A percentile compares a stretch with the other conserved stretches of the same genome.
Evolutionary conservation across 1,140 invertebrate genomes (phyloP).

Genomic region (Drosophila sulfurigaster): DNA sequence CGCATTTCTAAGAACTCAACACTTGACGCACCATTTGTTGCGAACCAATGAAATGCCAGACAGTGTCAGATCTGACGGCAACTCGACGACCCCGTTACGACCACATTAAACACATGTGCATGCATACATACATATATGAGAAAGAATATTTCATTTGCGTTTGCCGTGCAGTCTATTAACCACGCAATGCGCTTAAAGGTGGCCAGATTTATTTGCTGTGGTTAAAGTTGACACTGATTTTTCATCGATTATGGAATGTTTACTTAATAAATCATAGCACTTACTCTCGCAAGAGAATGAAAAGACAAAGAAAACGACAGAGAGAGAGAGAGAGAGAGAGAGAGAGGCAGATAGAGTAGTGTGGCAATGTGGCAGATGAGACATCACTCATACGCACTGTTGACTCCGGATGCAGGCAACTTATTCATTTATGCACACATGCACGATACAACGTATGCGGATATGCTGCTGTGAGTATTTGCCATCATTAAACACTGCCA

Average conservation of each 20-base stretch:
- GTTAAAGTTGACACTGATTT: conserved; percentile 53
- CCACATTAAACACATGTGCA: not conserved
- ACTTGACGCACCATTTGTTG: conserved; percentile 67
- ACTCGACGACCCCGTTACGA: conserved; percentile 27
- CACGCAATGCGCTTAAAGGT: conserved; percentile 71
- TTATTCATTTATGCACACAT: conserved; percentile 15
- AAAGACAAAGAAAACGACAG: no score
- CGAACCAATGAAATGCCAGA: conserved; percentile 71
- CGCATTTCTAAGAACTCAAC: not conserved
- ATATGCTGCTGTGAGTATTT: not conserved
- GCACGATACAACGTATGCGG: not conserved
- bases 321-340: not conserved
- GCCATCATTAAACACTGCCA: conserved; percentile 43
- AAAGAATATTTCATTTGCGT: conserved; percentile 58
- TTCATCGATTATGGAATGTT: conserved; percentile 38
- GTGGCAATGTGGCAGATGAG: conserved; percentile 5
- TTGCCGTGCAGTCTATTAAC: conserved; percentile 54
- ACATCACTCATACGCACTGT: conserved; percentile 53
- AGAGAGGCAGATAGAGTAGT: conserved; percentile 19
- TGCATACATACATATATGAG: conserved; percentile 4
- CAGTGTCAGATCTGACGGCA: conserved; percentile 59
- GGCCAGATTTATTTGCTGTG: conserved; percentile 57
- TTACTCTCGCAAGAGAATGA: conserved; percentile 8
- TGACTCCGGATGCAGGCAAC: conserved; percentile 29
- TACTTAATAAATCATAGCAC: conserved; percentile 59